A percentile compares a stretch with the other conserved stretches of the same genome.
phyloP scores from a whole-genome alignment of 2,888 invertebrate species.

The Pedicia rivosa region DNA sequence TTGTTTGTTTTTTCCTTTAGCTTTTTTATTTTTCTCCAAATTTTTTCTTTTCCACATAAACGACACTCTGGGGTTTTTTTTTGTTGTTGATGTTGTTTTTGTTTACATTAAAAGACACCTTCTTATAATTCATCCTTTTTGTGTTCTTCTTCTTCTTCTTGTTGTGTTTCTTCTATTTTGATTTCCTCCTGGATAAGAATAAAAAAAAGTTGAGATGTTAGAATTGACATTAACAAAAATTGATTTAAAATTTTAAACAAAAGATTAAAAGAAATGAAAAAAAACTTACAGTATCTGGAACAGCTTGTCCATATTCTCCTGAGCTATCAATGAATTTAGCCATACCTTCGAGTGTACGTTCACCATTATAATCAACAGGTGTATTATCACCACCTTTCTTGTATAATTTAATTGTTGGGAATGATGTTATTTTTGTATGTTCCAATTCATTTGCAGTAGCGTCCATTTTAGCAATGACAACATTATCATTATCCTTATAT shows the following conservation, averaged over 20 bases:
- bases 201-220: neutral
- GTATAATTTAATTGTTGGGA: slow-evolving; percentile 91
- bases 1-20: no score
- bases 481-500: slow-evolving; percentile 62
- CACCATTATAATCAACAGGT: slow-evolving; percentile 84
- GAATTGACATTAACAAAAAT: neutral
- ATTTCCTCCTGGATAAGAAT: slow-evolving; percentile 17
- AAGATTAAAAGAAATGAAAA: slow-evolving; percentile 5
- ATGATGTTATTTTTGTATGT: slow-evolving; percentile 84
- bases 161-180: slow-evolving; percentile 19
- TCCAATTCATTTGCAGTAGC: slow-evolving; percentile 95
- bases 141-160: slow-evolving; percentile 21
- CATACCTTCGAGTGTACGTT: slow-evolving; percentile 85
- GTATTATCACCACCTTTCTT: slow-evolving; percentile 80
- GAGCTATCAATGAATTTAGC: slow-evolving; percentile 86
- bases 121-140: slow-evolving; percentile 32
- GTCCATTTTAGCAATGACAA: slow-evolving; percentile 97
- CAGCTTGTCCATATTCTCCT: slow-evolving; percentile 61
- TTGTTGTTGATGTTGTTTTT: no score
- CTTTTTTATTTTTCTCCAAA: no score
- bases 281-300: slow-evolving; percentile 38
- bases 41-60: no score
- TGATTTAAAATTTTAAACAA: slow-evolving; percentile 1
- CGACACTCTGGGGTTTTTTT: no score
- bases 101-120: no score